Percentiles rank a stretch among this genome's conserved stretches.
phyloP scores from a whole-genome alignment of 2,113 vertebrate genomes.

The Vanacampus margaritifer region DNA sequence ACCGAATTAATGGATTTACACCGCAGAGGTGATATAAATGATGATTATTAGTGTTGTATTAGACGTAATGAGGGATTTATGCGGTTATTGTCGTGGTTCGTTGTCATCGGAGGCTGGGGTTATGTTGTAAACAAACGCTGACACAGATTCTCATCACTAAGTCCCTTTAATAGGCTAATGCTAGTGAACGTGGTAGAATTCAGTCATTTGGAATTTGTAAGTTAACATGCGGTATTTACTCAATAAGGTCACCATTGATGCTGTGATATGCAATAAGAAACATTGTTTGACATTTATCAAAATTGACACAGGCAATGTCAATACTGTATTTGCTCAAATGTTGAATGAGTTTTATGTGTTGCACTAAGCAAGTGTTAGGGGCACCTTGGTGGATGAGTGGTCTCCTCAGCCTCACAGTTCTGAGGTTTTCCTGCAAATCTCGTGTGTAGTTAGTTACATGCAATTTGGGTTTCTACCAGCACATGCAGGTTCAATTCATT shows the following conservation, averaged over 20 bases:
- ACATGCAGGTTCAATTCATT: too few relatives aligned
- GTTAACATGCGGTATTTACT: neutral
- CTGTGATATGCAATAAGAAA: neutral
- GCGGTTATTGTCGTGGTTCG: slow-evolving; percentile 22
- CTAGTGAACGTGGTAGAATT: neutral
- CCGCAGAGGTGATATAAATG: neutral
- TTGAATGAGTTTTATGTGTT: too few relatives aligned
- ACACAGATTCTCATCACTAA: slow-evolving; percentile 31
- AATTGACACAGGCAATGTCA: too few relatives aligned
- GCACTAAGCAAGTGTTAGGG: too few relatives aligned
- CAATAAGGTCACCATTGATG: neutral
- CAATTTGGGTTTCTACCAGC: too few relatives aligned
- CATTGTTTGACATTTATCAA: neutral
- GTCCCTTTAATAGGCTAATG: slow-evolving; percentile 10
- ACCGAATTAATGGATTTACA: neutral
- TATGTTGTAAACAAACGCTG: slow-evolving; percentile 39
- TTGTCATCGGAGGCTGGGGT: neutral
- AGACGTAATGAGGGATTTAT: neutral
- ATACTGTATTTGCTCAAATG: too few relatives aligned
- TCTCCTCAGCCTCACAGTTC: too few relatives aligned
- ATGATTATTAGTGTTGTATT: neutral
- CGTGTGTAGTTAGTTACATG: too few relatives aligned
- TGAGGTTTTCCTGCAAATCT: too few relatives aligned
- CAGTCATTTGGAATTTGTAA: neutral
- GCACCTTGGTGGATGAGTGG: too few relatives aligned